Evolutionary conservation across 1,140 invertebrate species (phyloP).

Genomic region (Neotoxoptera formosana): DNA sequence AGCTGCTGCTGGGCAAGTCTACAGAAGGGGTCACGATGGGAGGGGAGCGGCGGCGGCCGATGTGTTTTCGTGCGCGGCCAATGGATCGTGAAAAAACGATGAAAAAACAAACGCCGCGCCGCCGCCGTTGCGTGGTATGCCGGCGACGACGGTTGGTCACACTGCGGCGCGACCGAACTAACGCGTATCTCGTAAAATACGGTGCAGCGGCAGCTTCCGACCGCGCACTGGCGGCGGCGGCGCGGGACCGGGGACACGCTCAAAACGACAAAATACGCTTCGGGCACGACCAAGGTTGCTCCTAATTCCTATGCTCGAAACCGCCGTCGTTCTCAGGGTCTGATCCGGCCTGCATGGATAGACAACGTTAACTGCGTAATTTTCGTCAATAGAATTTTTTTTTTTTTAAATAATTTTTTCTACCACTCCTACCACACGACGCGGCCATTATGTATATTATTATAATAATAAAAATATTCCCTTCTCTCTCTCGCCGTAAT

Average conservation of each 20-base stretch:
- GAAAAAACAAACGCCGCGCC: neutral
- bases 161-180: slow-evolving; percentile 22
- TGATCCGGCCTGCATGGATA: neutral
- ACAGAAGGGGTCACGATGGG: slow-evolving; percentile 29
- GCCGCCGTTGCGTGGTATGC: neutral
- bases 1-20: neutral
- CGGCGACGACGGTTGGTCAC: slow-evolving; percentile 24
- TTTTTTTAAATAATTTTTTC: neutral
- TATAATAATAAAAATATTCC: neutral
- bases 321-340: neutral
- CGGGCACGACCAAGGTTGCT: slow-evolving; percentile 46
- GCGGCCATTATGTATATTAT: neutral
- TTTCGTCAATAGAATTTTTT: slow-evolving; percentile 33
- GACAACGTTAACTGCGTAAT: slow-evolving; percentile 23
- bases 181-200: slow-evolving; percentile 45
- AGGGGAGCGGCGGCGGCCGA: neutral
- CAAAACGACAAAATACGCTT: slow-evolving; percentile 41
- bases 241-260: neutral
- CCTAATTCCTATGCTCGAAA: neutral
- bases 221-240: neutral
- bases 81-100: slow-evolving; percentile 32
- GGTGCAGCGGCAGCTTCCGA: slow-evolving; percentile 19
- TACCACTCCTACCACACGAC: neutral
- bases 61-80: slow-evolving; percentile 47
- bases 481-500: neutral